Percentiles rank a stretch among this genome's conserved stretches.
Conservation (phyloP, 1,140 invertebrate species). For the Conus ventricosus region DNA sequence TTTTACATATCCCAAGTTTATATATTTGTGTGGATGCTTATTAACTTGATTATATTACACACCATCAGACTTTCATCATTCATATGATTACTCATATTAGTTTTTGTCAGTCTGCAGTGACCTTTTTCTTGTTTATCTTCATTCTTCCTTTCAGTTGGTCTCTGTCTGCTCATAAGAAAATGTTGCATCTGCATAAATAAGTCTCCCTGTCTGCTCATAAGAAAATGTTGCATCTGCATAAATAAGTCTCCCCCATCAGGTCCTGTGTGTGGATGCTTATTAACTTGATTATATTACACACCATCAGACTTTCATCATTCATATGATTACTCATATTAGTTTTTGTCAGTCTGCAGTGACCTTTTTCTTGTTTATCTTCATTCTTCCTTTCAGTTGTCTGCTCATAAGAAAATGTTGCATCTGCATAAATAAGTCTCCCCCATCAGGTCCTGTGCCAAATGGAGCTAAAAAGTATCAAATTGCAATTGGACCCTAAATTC, state of each 20-base stretch:
- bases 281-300: background rate
- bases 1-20: background rate
- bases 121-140: background rate
- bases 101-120: background rate
- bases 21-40: constrained; percentile 12
- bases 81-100: background rate
- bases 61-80: background rate
- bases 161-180: no score
- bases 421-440: no score
- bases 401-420: no score
- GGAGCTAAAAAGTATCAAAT: no score
- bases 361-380: background rate
- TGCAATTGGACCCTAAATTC: no score
- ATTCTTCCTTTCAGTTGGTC: background rate
- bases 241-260: no score
- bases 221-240: no score
- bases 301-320: background rate
- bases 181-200: no score
- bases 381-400: background rate
- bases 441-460: no score
- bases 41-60: background rate
- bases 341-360: background rate
- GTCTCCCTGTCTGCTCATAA: background rate
- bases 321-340: background rate
- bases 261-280: constrained; percentile 8